phyloP scores from a whole-genome alignment of 2,797 vertebrate species.

The Eidolon dupreanum region DNA sequence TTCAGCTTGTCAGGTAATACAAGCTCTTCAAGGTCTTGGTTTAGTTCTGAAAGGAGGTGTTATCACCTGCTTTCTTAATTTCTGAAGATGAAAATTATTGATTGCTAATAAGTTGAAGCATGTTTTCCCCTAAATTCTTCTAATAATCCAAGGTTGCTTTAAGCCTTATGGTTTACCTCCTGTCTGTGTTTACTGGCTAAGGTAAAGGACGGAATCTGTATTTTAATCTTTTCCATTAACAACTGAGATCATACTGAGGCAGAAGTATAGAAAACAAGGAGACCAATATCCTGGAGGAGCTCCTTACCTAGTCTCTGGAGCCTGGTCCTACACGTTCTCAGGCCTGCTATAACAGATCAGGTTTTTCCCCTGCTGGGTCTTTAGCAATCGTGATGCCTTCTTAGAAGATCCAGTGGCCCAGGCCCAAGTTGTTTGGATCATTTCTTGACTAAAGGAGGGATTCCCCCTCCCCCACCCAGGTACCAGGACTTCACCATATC shows the following conservation, averaged over 20 bases:
- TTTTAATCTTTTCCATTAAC: constrained; percentile 34
- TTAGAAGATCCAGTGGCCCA: not conserved
- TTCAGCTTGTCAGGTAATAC: constrained; percentile 94
- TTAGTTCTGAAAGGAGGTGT: constrained; percentile 52
- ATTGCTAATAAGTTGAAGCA: constrained; percentile 29
- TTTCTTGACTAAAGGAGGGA: not conserved
- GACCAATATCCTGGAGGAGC: not conserved
- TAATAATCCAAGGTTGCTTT: not conserved
- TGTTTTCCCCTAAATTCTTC: constrained; percentile 17
- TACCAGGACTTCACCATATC: not conserved
- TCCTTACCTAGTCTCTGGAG: not conserved
- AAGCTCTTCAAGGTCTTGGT: not conserved
- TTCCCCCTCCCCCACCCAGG: not conserved
- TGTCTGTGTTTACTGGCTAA: not conserved
- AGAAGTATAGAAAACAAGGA: not conserved
- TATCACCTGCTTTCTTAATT: constrained; percentile 20
- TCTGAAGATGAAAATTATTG: constrained; percentile 41
- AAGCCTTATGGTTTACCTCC: not conserved
- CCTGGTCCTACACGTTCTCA: not conserved
- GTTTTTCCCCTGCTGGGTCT: not conserved
- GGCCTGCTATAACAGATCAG: not conserved
- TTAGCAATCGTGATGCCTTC: not conserved
- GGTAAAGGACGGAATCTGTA: not conserved
- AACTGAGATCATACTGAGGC: not conserved
- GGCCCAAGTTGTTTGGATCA: not conserved